phyloP scores from a whole-genome alignment of 2,888 invertebrate genomes.

The Aelia acuminata region DNA sequence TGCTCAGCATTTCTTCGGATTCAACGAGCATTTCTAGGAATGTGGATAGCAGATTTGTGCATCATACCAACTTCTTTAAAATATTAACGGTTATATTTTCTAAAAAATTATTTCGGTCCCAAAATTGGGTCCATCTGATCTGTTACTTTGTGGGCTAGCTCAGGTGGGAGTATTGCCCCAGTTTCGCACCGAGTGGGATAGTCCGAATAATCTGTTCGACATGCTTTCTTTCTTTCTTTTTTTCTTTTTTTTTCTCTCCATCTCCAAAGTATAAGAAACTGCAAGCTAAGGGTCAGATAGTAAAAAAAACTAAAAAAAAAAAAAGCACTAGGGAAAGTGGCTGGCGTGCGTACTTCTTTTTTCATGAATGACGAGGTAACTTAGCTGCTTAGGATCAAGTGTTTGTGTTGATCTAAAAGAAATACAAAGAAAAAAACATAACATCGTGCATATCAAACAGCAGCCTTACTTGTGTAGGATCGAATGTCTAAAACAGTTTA shows the following conservation, averaged over 20 bases:
- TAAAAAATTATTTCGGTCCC: not conserved
- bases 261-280: not conserved
- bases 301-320: not conserved
- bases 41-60: not conserved
- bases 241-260: not conserved
- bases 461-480: not conserved
- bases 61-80: not conserved
- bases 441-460: not conserved
- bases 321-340: not conserved
- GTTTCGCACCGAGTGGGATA: not conserved
- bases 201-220: not conserved
- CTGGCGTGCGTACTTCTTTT: not conserved
- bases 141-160: not conserved
- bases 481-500: too few relatives aligned
- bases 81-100: not conserved
- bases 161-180: not conserved
- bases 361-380: not conserved
- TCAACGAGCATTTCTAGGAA: slow-evolving; percentile 8
- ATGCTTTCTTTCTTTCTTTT: not conserved
- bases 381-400: not conserved
- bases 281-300: not conserved
- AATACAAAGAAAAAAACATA: not conserved
- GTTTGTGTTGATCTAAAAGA: not conserved
- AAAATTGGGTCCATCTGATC: not conserved
- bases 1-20: not conserved